phyloP scores from a whole-genome alignment of 2,888 invertebrate species.

The Aphidoletes aphidimyza region DNA sequence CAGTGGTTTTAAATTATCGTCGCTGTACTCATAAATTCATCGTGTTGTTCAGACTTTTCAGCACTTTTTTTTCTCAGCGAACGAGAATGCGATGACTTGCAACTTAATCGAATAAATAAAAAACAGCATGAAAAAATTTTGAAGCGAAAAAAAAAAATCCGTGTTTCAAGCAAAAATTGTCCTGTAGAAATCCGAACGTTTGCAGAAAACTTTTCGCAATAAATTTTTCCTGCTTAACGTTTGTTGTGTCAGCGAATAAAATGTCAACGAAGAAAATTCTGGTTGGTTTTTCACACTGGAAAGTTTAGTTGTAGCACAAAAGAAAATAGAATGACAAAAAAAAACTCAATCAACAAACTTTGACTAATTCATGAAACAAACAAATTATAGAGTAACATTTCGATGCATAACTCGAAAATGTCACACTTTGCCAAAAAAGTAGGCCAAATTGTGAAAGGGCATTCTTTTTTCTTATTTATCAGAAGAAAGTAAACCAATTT shows the following conservation, averaged over 20 bases:
- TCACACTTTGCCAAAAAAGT: constrained; percentile 1
- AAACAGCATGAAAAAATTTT: neutral
- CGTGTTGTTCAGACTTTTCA: constrained; percentile 33
- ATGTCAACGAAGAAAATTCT: no score
- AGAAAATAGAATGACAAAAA: no score
- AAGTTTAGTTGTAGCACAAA: no score
- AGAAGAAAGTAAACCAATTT: no score
- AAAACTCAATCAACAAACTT: no score
- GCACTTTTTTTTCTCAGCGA: neutral
- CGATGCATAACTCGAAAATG: constrained; percentile 1
- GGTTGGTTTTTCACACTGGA: no score
- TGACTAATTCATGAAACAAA: neutral
- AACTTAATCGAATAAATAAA: neutral
- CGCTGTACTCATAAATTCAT: constrained; percentile 29
- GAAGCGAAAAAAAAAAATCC: neutral
- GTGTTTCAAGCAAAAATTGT: neutral
- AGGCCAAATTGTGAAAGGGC: neutral
- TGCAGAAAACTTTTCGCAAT: neutral
- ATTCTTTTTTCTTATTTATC: no score
- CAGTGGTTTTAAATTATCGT: constrained; percentile 11
- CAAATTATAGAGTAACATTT: constrained; percentile 4
- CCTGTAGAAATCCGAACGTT: neutral
- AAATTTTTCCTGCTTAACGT: constrained; percentile 2
- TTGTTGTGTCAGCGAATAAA: neutral
- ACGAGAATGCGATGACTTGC: constrained; percentile 6